phyloP scores from a whole-genome alignment of 2,113 vertebrate species.

The Nothocercus nigrocapillus region DNA sequence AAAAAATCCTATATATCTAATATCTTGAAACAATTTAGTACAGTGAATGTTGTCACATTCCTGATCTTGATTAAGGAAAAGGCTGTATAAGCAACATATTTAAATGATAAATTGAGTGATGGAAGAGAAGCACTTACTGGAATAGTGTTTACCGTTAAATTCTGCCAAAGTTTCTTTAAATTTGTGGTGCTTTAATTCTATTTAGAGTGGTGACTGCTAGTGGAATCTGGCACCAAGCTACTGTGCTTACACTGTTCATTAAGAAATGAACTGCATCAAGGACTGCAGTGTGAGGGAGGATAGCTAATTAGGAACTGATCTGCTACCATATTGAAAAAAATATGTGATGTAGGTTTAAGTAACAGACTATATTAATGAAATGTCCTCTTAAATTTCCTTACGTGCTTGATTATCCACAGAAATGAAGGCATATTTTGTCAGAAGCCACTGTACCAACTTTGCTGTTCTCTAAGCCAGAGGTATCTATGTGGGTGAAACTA shows the following conservation, averaged over 20 bases:
- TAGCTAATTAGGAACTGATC: conserved; percentile 26
- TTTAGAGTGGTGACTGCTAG: conserved; percentile 20
- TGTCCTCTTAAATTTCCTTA: conserved; percentile 27
- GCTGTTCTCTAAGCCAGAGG: background rate
- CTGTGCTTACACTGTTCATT: conserved; percentile 25
- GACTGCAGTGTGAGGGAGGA: background rate
- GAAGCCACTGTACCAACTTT: background rate
- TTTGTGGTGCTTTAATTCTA: conserved; percentile 58
- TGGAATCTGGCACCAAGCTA: conserved; percentile 43
- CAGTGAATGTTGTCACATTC: background rate
- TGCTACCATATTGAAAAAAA: conserved; percentile 26
- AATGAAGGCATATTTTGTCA: background rate
- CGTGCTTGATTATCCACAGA: background rate
- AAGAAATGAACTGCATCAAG: background rate
- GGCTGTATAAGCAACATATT: background rate
- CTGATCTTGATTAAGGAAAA: background rate
- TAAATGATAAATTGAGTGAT: background rate
- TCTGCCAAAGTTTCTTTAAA: conserved; percentile 53
- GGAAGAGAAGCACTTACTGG: conserved; percentile 13
- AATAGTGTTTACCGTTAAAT: conserved; percentile 27
- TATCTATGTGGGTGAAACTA: background rate
- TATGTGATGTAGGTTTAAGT: conserved; percentile 17
- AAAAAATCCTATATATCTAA: background rate
- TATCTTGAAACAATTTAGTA: background rate
- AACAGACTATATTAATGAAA: conserved; percentile 31